Conservation (phyloP, 2,113 vertebrate genomes). For the Cyanistes caeruleus region DNA sequence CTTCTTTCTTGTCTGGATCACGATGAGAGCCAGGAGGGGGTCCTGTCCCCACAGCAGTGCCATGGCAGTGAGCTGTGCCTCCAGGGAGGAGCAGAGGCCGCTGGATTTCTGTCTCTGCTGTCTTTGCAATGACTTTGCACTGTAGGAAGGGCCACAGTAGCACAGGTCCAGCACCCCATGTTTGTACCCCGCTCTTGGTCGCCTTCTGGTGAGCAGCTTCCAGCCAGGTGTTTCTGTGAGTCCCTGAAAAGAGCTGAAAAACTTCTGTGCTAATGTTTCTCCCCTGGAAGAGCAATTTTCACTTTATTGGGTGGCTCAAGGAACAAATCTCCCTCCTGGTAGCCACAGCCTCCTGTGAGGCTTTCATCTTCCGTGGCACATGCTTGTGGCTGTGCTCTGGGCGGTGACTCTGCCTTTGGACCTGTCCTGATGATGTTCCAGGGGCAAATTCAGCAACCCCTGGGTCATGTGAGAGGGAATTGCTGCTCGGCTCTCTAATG, state of each 20-base stretch:
- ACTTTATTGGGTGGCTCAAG: background rate
- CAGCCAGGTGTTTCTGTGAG: background rate
- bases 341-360: background rate
- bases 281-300: background rate
- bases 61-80: background rate
- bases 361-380: background rate
- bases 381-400: background rate
- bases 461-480: background rate
- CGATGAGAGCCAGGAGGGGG: background rate
- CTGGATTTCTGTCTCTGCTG: background rate
- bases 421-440: background rate
- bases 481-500: accelerated
- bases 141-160: background rate
- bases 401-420: background rate
- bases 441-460: background rate
- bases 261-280: accelerated
- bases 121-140: background rate
- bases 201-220: background rate
- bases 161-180: background rate
- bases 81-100: background rate
- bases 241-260: background rate
- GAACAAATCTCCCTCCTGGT: background rate
- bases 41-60: background rate
- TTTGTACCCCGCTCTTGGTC: background rate
- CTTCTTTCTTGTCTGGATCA: background rate